phyloP scores from a whole-genome alignment of 2,113 vertebrate species.

The Cyphomyrus discorhynchus region DNA sequence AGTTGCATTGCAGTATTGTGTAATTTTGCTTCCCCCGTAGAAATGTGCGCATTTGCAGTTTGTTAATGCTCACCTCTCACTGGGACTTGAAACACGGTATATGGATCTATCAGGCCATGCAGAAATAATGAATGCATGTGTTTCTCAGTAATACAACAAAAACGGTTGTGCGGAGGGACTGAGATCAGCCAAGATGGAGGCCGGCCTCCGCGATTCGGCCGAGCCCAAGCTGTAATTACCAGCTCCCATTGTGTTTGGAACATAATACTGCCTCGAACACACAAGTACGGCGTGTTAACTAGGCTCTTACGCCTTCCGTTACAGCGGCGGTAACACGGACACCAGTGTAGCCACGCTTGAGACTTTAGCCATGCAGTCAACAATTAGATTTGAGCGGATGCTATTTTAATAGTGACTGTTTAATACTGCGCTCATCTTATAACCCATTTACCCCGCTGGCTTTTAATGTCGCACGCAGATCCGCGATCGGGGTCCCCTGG shows the following conservation, averaged over 20 bases:
- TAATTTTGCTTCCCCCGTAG: background rate
- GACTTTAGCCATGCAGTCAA: background rate
- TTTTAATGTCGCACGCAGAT: background rate
- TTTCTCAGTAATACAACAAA: background rate
- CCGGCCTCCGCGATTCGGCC: background rate
- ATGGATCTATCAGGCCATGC: background rate
- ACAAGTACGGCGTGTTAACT: background rate
- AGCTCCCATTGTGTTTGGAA: background rate
- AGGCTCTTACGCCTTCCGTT: background rate
- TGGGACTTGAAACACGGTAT: background rate
- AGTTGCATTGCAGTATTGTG: background rate
- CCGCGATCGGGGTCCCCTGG: background rate
- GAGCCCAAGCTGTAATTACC: background rate
- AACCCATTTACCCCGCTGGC: background rate
- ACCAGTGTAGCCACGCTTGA: background rate
- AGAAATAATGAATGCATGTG: background rate
- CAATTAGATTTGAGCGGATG: background rate
- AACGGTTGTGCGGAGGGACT: background rate
- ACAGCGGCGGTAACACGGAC: background rate
- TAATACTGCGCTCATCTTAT: background rate
- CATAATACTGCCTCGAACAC: background rate
- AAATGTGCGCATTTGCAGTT: background rate
- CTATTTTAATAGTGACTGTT: background rate
- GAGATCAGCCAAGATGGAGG: background rate
- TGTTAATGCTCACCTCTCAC: background rate